phyloP scores from a whole-genome alignment of 2,113 vertebrate species.

The Cheilinus undulatus region DNA sequence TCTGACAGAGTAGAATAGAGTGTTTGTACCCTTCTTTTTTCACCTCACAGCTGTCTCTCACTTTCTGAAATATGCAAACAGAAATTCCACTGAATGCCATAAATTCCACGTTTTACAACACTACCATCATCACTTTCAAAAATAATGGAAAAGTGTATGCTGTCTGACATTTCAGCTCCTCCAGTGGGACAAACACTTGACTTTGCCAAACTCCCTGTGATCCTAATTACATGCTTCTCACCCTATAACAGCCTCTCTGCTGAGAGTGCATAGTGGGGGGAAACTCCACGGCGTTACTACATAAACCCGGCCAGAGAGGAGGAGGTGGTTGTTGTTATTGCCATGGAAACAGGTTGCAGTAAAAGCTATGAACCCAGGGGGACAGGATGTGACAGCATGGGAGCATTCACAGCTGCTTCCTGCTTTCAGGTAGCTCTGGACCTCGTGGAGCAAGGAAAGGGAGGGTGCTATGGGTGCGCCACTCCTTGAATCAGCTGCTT shows the following conservation, averaged over 20 bases:
- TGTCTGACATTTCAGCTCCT: constrained; percentile 22
- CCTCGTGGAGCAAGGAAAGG: constrained; percentile 3
- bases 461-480: constrained; percentile 12
- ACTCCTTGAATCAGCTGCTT: constrained; percentile 52
- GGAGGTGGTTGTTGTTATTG: constrained; percentile 15
- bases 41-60: background rate
- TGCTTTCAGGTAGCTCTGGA: constrained; percentile 45
- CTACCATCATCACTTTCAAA: background rate
- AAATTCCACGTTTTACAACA: constrained; percentile 26
- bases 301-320: constrained; percentile 22
- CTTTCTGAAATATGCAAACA: background rate
- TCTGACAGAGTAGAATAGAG: constrained; percentile 5
- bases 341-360: constrained; percentile 9
- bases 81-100: constrained; percentile 16
- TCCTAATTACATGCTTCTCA: constrained; percentile 66
- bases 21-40: background rate
- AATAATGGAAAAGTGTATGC: background rate
- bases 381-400: constrained; percentile 58
- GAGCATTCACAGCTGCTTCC: constrained; percentile 47
- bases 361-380: constrained; percentile 20
- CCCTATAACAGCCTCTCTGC: constrained; percentile 57
- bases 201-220: constrained; percentile 53
- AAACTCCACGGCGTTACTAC: constrained; percentile 51
- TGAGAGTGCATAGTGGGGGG: constrained; percentile 45
- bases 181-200: constrained; percentile 21